Conservation (phyloP, 2,113 vertebrate genomes). For the Pedetes capensis region DNA sequence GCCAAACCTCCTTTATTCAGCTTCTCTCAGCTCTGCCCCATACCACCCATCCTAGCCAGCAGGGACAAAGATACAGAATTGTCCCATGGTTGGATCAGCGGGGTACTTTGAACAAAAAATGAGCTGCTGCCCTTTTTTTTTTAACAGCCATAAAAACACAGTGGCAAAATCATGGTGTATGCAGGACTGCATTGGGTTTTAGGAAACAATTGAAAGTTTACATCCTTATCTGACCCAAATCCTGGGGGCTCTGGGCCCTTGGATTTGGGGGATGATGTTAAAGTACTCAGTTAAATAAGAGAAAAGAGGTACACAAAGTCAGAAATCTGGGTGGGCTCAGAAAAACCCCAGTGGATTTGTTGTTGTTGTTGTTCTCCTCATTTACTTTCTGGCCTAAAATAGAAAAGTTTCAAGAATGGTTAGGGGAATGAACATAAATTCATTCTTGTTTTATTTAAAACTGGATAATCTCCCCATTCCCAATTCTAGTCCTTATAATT, state of each 20-base stretch:
- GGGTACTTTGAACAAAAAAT: neutral
- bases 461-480: neutral
- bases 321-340: neutral
- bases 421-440: neutral
- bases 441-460: conserved; percentile 47
- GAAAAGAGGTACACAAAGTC: neutral
- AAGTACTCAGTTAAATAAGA: neutral
- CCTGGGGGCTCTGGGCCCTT: neutral
- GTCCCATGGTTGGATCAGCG: neutral
- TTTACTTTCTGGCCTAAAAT: neutral
- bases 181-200: neutral
- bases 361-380: neutral
- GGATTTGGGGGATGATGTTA: neutral
- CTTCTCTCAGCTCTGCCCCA: neutral
- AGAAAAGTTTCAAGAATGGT: conserved; percentile 31
- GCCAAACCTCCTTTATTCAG: neutral
- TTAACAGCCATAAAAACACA: neutral
- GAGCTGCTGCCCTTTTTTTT: neutral
- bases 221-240: conserved; percentile 21
- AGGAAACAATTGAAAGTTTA: neutral
- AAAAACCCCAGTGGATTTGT: neutral
- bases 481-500: neutral
- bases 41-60: neutral
- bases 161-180: neutral
- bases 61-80: neutral